phyloP scores from a whole-genome alignment of 2,888 invertebrate genomes.

The Nephrotoma appendiculata region DNA sequence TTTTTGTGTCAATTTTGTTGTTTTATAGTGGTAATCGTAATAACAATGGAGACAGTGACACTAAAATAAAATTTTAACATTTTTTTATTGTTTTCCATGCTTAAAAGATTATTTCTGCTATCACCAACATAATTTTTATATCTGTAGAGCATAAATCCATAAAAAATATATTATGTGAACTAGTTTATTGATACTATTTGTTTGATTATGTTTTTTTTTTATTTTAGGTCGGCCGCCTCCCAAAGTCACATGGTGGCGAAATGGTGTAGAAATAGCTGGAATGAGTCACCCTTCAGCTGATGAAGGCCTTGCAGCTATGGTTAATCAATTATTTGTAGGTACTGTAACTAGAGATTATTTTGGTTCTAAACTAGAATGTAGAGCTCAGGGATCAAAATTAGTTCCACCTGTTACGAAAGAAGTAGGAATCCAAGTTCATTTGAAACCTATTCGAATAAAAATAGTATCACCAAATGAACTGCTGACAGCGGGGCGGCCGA shows the following conservation, averaged over 20 bases:
- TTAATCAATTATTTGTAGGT: slow-evolving; percentile 62
- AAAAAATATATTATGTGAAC: neutral
- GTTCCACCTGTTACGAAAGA: slow-evolving; percentile 53
- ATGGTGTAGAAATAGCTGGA: slow-evolving; percentile 55
- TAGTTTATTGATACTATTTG: neutral
- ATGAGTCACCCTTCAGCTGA: slow-evolving; percentile 50
- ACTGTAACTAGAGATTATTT: slow-evolving; percentile 56
- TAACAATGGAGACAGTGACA: neutral
- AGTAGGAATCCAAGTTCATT: slow-evolving; percentile 59
- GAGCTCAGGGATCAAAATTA: slow-evolving; percentile 58
- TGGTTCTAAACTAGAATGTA: slow-evolving; percentile 61
- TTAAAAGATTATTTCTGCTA: neutral
- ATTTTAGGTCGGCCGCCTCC: slow-evolving; percentile 63
- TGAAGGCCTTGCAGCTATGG: slow-evolving; percentile 42
- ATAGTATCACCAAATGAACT: slow-evolving; percentile 55
- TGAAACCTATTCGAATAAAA: slow-evolving; percentile 64
- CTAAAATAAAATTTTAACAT: neutral
- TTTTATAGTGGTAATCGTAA: neutral
- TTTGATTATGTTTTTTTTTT: slow-evolving; percentile 3
- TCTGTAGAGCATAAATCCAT: neutral
- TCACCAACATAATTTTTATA: neutral
- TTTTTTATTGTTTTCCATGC: neutral
- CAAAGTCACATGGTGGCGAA: slow-evolving; percentile 70
- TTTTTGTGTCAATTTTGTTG: neutral
- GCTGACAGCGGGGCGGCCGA: slow-evolving; percentile 57